Evolutionary conservation across 2,113 vertebrate genomes (phyloP), one percentile per base, ranked within the genome.

Genomic region (Bubo scandiacus): DNA sequence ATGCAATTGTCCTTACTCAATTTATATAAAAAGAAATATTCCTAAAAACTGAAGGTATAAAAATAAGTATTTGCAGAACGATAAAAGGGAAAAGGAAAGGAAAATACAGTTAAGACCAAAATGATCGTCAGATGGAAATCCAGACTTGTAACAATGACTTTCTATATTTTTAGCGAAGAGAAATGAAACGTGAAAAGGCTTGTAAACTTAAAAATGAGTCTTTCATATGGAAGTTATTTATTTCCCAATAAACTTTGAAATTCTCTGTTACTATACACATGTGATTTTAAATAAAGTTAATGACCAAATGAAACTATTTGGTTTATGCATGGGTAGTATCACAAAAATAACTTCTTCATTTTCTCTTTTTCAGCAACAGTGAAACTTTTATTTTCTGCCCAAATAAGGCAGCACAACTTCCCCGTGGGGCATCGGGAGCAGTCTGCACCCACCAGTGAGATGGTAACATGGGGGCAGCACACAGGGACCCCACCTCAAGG

Each of bases 371-470:
- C 20, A 34, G 20, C 19, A 82, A 11, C 34, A 34, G 20, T 29
- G 19, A 70, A 57, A 51, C 9, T 81, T 75, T 19, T 12, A 8
- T 57, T 81, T 68, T 70, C 63, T 63, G 27, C 15, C 30, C 26
- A 32, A 29, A 7, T 5, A 3, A 4, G 14, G 54, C 40, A 77
- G 13, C 2, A 2, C 13, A 21, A 15, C 13, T 11, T 62, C 29
- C 14, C 36, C 1, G 1, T 49, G 34, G 34, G 15, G 10, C 55
- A 57, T 5, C 0, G 1, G 15, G 7, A 85, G 11, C 26, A 38
- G 27, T 22, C 36, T 52, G 6, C 18, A 63, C 4, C 3, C 16
- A 47, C 15, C 3, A 1, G 36, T 55, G 27, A 15, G n/a, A n/a
- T 47, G 49, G 45, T 20, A 47, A 20, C 45, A 47, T 47, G 45